These are phyloP conservation scores for Epistrophe grossulariae DNA, from an alignment of 2,888 invertebrate genomes.

Conservation along the genomic window DNA sequence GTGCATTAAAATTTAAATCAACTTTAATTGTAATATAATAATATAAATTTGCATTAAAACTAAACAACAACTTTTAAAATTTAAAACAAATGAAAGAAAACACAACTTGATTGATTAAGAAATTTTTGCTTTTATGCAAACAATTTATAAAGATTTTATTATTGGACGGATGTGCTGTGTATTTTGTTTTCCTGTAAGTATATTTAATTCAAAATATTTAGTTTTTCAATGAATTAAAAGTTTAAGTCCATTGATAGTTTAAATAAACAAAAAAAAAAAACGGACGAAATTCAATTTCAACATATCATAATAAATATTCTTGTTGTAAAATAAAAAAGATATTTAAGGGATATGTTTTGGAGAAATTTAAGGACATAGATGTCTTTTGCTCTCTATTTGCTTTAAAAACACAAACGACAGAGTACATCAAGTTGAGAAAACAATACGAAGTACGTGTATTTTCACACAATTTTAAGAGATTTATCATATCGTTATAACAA, in stretches of 20 bases:
- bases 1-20: slow-evolving; percentile 29
- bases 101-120: slow-evolving; percentile 36
- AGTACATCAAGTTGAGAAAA: slow-evolving; percentile 57
- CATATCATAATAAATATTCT: slow-evolving; percentile 33
- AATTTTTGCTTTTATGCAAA: slow-evolving; percentile 17
- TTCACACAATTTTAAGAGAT: too few species aligned
- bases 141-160: slow-evolving; percentile 41
- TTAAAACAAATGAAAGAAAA: slow-evolving; percentile 39
- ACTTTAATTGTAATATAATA: not conserved
- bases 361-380: slow-evolving; percentile 46
- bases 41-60: slow-evolving; percentile 52
- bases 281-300: slow-evolving; percentile 20
- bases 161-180: slow-evolving; percentile 73
- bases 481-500: too few species aligned
- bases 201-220: slow-evolving; percentile 23
- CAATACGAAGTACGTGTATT: not conserved
- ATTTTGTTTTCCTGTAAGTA: slow-evolving; percentile 32
- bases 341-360: slow-evolving; percentile 43
- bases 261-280: not conserved
- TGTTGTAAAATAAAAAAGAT: slow-evolving; percentile 18
- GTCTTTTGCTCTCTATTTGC: slow-evolving; percentile 75
- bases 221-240: slow-evolving; percentile 13
- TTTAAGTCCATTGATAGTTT: slow-evolving; percentile 32
- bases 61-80: slow-evolving; percentile 63
- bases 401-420: slow-evolving; percentile 67